Base-by-base conservation (phyloP, 2,113 vertebrate genomes). In the Corydoras sp. region DNA sequence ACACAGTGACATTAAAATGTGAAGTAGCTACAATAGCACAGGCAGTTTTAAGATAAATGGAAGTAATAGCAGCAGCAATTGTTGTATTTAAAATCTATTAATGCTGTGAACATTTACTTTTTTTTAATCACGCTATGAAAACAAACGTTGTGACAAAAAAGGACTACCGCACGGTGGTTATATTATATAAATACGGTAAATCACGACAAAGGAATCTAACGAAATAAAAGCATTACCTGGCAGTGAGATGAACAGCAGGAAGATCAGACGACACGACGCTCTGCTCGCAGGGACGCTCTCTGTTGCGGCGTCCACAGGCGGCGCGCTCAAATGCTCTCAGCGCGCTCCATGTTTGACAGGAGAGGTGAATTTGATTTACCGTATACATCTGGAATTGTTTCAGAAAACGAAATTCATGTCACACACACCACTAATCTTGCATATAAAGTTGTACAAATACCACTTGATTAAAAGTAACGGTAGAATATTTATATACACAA, bases 321-420 rank as follows among this genome's bases (percentile, higher is more conserved):
- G 66, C 35, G n/a, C 51, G 13, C 18, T 72, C 18, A 80, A 78
- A 75, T 65, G 72, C 76, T 67, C 66, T 50, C 51, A 58, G 80
- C 13, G n/a, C 11, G 71, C 68, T 68, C 67, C 68, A 76, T 32
- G 32, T 8, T 35, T 35, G 43, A 63, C 10, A 64, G 61, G 73
- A 60, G 65, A 49, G 32, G 12, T 10, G 32, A 2, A 0, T 1
- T 7, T 3, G 18, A 4, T 3, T 8, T 43, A 35, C 63, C 31
- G 50, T 30, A 66, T 3, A 43, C 9, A 3, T 10, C 54, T 68
- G 9, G 32, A 12, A 58, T 0, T 43, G 35, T 43, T 4, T 43
- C 7, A 43, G 7, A 18, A 10, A 35, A 43, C 9, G 8, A 11
- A 35, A 2, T 5, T 15, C 9, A 18, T 0, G 2, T 1, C 7